phyloP scores from a whole-genome alignment of 2,888 invertebrate genomes.

The Rhyacophila evoluta region DNA sequence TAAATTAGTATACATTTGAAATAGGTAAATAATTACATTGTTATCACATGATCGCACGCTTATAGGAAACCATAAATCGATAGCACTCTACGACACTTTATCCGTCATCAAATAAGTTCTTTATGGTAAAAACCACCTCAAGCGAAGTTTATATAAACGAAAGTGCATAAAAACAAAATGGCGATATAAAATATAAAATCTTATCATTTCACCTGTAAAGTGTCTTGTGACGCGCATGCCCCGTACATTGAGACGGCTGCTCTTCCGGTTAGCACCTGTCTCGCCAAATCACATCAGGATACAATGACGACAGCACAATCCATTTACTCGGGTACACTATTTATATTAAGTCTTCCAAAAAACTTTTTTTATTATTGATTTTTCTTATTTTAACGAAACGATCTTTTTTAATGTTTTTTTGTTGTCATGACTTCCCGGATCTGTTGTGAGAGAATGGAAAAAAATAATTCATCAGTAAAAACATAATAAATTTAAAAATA shows the following conservation, averaged over 20 bases:
- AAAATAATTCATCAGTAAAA: background rate
- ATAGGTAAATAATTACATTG: too few relatives aligned
- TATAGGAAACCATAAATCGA: background rate
- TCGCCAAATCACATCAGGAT: background rate
- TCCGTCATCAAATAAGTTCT: background rate
- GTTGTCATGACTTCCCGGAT: conserved; percentile 48
- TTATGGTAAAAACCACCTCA: background rate
- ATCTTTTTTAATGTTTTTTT: conserved; percentile 28
- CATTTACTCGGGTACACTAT: conserved; percentile 27
- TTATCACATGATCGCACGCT: background rate
- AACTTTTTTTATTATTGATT: background rate
- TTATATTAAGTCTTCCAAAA: conserved; percentile 1
- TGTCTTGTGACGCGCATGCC: conserved; percentile 48
- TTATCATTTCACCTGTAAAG: conserved; percentile 45
- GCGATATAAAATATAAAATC: background rate
- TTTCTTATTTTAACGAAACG: background rate
- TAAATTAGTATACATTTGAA: too few relatives aligned
- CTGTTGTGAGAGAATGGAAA: conserved; percentile 38
- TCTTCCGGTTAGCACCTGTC: conserved; percentile 11
- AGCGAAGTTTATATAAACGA: background rate
- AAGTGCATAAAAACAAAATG: conserved; percentile 13
- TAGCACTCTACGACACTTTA: background rate
- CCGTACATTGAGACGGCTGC: conserved; percentile 42
- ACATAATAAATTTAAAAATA: background rate
- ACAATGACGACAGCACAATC: conserved; percentile 34